Evolutionary conservation across 2,113 vertebrate genomes (phyloP), one percentile per base, ranked within the genome.

Genomic region (Mirza zaza): DNA sequence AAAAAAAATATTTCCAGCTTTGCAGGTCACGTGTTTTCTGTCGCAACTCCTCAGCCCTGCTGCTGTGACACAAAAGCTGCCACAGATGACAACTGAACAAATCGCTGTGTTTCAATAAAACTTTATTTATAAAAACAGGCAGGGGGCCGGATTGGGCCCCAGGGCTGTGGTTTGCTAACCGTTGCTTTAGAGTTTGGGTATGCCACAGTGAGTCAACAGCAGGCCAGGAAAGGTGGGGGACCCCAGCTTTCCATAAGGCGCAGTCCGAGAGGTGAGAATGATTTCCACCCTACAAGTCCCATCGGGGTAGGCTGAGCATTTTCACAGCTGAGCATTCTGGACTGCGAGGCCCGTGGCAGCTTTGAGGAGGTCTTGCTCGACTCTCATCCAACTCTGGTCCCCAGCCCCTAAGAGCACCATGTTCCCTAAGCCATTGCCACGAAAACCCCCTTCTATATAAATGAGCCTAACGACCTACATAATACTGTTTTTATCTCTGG

Each of bases 201-300:
- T 17, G 29, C 18, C 68, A 71, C 5, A 3, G 21, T 2, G 10
- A n/a, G 52, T 71, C 36, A 80, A 29, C 67, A 42, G 36, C 57
- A 59, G 61, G 14, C 25, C 7, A 4, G 67, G 50, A 14, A 20
- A 52, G 1, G 0, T 2, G 23, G 0, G 52, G 39, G 1, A 34
- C 67, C 32, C 8, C 25, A 70, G 63, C 20, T 45, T 36, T 34
- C 14, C 21, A 11, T 3, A 27, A 59, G 27, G 23, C 1, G 1
- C 3, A 25, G 36, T 8, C 6, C 42, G 29, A 57, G 6, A 32
- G 8, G 34, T 0, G 3, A 67, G 8, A 27, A 42, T 7, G 59
- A 25, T 39, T 86, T 36, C 73, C 2, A 4, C 5, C 27, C 39
- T 21, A 12, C 8, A 52, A 23, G 32, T 34, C 21, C 52, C n/a